Evolutionary conservation across 37 sponge, comb jelly and placozoan genomes (phyloP).

Genomic region (Eunapius fragilis): DNA sequence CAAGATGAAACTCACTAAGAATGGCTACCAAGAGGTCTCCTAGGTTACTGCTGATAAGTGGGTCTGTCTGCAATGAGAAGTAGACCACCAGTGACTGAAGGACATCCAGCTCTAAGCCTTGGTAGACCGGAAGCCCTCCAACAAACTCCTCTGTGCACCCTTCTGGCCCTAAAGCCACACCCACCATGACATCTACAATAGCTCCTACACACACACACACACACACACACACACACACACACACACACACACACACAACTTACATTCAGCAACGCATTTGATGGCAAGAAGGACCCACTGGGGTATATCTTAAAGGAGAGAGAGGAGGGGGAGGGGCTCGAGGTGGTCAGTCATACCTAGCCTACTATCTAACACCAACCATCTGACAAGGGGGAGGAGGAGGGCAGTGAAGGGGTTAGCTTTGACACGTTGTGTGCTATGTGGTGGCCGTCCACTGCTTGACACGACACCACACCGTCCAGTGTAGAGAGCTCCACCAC

Average conservation of each 20-base stretch:
- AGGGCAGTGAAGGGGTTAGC: not conserved
- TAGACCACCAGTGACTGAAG: slow-evolving; percentile 46
- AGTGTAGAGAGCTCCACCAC: slow-evolving; percentile 56
- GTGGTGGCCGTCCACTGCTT: slow-evolving; percentile 63
- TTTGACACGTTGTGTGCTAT: slow-evolving; percentile 39
- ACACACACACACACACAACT: not conserved
- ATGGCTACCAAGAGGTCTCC: slow-evolving; percentile 58
- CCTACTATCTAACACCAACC: no score
- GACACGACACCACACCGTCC: slow-evolving; percentile 50
- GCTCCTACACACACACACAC: no score
- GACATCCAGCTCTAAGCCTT: slow-evolving; percentile 63
- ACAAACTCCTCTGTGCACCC: slow-evolving; percentile 42
- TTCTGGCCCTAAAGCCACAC: slow-evolving; percentile 46
- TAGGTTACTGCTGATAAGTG: slow-evolving; percentile 42
- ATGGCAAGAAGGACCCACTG: slow-evolving; percentile 55
- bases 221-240: no score
- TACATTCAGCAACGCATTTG: slow-evolving; percentile 71
- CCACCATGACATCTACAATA: not conserved
- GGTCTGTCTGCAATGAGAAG: slow-evolving; percentile 32
- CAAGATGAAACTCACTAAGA: slow-evolving; percentile 39
- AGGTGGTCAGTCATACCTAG: not conserved
- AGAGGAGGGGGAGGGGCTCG: not conserved
- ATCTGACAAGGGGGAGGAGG: no score
- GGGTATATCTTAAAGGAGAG: slow-evolving; percentile 18
- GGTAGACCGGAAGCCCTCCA: slow-evolving; percentile 49